Percentiles rank a stretch among this genome's conserved stretches.
Conservation (phyloP, 2,797 vertebrate genomes). For the Sebastes taczanowskii region DNA sequence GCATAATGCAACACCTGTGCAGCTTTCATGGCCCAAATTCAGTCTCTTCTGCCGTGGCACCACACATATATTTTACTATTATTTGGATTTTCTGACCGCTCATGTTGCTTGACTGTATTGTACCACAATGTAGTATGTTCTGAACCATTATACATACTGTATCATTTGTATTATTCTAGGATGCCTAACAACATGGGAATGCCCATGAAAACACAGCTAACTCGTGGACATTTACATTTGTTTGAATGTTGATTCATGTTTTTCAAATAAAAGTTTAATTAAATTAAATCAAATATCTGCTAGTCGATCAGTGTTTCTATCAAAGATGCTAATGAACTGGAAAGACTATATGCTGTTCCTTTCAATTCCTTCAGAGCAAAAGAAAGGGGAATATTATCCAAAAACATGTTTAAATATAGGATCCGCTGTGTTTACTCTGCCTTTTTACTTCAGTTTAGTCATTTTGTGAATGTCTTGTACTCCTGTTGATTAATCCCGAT, state of each 20-base stretch:
- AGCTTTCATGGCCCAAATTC: not conserved
- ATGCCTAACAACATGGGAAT: too few species aligned
- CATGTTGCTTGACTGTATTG: too few species aligned
- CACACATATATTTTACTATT: not conserved
- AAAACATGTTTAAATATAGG: not conserved
- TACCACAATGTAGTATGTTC: too few species aligned
- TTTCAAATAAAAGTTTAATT: too few species aligned
- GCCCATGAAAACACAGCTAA: too few species aligned
- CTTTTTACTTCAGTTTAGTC: not conserved
- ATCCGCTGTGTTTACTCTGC: not conserved
- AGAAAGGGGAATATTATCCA: not conserved
- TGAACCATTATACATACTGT: too few species aligned
- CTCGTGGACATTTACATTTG: too few species aligned
- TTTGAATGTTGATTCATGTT: too few species aligned
- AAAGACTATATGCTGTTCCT: not conserved
- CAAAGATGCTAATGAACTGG: not conserved
- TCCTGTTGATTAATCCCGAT: not conserved
- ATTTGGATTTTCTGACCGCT: too few species aligned
- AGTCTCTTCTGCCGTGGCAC: not conserved
- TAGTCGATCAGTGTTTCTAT: not conserved
- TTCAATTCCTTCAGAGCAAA: not conserved
- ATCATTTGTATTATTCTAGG: too few species aligned
- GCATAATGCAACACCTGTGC: constrained; percentile 34
- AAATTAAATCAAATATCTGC: not conserved
- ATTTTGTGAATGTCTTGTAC: not conserved